phyloP scores from a whole-genome alignment of 2,797 vertebrate genomes.

The Muraenolepis orangiensis region DNA sequence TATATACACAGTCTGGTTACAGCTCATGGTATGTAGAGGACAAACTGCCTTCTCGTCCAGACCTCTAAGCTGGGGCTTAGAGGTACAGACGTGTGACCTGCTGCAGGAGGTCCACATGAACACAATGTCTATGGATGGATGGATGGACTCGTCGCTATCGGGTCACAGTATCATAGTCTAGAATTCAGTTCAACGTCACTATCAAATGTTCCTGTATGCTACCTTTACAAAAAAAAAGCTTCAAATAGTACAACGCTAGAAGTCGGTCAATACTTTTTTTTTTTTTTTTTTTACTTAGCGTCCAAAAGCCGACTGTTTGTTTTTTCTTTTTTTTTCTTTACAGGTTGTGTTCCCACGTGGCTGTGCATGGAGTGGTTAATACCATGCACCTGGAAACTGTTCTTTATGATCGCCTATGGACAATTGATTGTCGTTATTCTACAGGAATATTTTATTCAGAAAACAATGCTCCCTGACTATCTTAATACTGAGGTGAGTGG shows the following conservation, averaged over 20 bases:
- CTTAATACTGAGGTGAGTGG: slow-evolving; percentile 15
- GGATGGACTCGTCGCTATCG: slow-evolving; percentile 32
- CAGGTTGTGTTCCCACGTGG: slow-evolving; percentile 17
- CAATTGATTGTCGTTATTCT: slow-evolving; percentile 76
- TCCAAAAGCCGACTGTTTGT: not conserved
- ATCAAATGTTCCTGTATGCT: slow-evolving; percentile 33
- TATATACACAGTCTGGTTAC: not conserved
- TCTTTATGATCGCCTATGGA: slow-evolving; percentile 39
- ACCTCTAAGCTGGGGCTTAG: not conserved
- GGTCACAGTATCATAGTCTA: slow-evolving; percentile 71
- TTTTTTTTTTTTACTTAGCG: not conserved
- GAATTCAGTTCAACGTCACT: slow-evolving; percentile 41
- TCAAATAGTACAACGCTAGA: slow-evolving; percentile 22
- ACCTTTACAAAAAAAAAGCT: slow-evolving; percentile 36
- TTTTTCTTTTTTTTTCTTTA: not conserved
- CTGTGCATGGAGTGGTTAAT: slow-evolving; percentile 13
- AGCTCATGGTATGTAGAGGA: not conserved
- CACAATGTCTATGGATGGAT: slow-evolving; percentile 11
- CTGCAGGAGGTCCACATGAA: not conserved
- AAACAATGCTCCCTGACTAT: slow-evolving; percentile 62
- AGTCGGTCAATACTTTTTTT: slow-evolving; percentile 17
- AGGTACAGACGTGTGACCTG: not conserved
- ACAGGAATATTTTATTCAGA: slow-evolving; percentile 48
- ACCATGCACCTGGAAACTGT: slow-evolving; percentile 18
- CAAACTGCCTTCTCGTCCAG: not conserved